phyloP scores from a whole-genome alignment of 2,113 vertebrate genomes.

The Sprattus sprattus region DNA sequence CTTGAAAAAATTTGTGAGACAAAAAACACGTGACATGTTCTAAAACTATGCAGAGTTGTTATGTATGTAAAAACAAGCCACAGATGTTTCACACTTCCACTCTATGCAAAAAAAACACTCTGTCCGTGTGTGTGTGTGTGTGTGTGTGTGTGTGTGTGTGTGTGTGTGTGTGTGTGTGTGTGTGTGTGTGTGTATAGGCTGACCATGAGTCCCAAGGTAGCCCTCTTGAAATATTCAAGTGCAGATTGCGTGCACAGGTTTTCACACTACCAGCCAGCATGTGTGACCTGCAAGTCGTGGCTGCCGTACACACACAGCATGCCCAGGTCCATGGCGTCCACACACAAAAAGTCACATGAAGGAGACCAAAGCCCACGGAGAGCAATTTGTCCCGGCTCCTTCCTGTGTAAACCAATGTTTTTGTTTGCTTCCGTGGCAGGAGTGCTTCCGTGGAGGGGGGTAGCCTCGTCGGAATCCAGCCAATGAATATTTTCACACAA shows the following conservation, averaged over 20 bases:
- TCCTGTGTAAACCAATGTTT: conserved; percentile 27
- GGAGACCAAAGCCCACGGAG: conserved; percentile 12
- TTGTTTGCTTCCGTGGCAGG: conserved; percentile 17
- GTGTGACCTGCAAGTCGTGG: neutral
- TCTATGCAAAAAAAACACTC: too few relatives aligned
- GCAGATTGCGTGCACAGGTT: neutral
- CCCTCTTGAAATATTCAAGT: neutral
- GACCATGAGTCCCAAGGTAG: neutral
- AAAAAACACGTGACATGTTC: neutral
- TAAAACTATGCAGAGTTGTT: neutral
- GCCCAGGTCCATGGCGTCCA: neutral
- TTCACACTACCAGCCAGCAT: neutral
- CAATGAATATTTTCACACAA: conserved; percentile 46
- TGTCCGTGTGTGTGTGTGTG: neutral
- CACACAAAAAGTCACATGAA: neutral
- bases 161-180: neutral
- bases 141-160: neutral
- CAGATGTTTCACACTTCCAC: neutral
- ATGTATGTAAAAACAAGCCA: neutral
- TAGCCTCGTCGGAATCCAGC: conserved; percentile 26
- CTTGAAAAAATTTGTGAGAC: neutral
- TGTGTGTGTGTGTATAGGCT: neutral
- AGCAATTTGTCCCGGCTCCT: conserved; percentile 25
- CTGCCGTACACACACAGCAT: neutral
- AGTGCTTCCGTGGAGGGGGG: neutral